These are phyloP conservation scores for Seladonia tumulorum DNA, from an alignment of 2,888 invertebrate genomes.

Conservation along the genomic window DNA sequence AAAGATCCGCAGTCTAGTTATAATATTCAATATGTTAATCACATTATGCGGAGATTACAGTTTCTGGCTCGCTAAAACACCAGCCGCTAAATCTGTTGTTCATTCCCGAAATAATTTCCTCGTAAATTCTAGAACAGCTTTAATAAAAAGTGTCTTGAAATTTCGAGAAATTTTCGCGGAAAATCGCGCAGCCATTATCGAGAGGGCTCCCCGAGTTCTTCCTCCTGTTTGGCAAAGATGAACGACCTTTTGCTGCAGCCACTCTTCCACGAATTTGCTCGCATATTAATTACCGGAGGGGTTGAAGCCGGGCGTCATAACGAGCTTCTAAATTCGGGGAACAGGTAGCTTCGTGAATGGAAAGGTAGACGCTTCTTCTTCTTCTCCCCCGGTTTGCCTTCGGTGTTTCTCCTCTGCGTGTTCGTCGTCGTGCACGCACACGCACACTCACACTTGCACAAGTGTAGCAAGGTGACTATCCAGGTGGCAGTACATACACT, in stretches of 20 bases:
- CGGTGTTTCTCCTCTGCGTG: constrained; percentile 26
- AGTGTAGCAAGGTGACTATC: constrained; percentile 32
- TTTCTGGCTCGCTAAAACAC: no score
- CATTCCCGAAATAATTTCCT: neutral
- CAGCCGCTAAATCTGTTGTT: no score
- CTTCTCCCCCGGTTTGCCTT: constrained; percentile 6
- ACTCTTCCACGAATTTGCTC: constrained; percentile 52
- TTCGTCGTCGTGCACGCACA: constrained; percentile 40
- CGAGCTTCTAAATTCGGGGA: constrained; percentile 59
- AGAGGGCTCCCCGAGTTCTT: neutral
- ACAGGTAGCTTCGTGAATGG: constrained; percentile 49
- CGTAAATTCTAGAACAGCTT: neutral
- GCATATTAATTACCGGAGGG: constrained; percentile 60
- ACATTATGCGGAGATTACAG: no score
- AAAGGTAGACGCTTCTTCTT: constrained; percentile 28
- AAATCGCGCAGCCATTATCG: constrained; percentile 16
- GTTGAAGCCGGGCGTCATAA: constrained; percentile 58
- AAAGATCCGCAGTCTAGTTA: no score
- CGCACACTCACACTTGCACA: constrained; percentile 31
- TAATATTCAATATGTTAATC: no score
- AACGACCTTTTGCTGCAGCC: constrained; percentile 9
- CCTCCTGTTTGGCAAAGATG: constrained; percentile 36
- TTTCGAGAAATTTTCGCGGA: neutral
- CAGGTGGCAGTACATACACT: constrained; percentile 72
- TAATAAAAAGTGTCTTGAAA: neutral